phyloP scores from a whole-genome alignment of 2,797 vertebrate species.

The Catostomus latipinnis region DNA sequence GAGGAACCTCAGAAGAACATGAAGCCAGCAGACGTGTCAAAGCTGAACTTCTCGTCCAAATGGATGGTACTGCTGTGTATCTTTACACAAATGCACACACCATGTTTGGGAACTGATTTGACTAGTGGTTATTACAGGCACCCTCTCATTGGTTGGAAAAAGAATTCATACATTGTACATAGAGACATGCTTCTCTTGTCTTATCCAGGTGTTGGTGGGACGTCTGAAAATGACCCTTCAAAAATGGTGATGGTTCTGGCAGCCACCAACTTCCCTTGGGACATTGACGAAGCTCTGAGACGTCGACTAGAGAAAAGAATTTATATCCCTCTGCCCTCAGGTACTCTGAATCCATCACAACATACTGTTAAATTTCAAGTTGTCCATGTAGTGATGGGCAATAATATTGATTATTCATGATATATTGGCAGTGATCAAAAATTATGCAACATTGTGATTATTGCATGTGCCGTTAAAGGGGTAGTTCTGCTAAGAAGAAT shows the following conservation, averaged over 20 bases:
- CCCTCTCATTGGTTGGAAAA: too few species aligned
- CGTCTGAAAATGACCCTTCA: slow-evolving; percentile 93
- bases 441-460: too few species aligned
- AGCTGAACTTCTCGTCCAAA: slow-evolving; percentile 95
- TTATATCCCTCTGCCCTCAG: slow-evolving; percentile 96
- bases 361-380: neutral
- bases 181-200: neutral
- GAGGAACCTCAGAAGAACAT: slow-evolving; percentile 96
- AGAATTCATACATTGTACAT: neutral
- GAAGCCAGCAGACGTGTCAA: slow-evolving; percentile 97
- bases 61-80: slow-evolving; percentile 86
- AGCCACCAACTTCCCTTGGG: slow-evolving; percentile 99
- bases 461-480: too few species aligned
- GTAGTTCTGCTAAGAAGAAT: too few species aligned
- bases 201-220: slow-evolving; percentile 89
- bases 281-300: slow-evolving; percentile 97
- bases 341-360: slow-evolving; percentile 70
- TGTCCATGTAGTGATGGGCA: neutral
- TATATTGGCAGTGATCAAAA: too few species aligned
- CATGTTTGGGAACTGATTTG: neutral
- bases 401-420: too few species aligned
- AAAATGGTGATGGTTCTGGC: slow-evolving; percentile 99
- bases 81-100: neutral
- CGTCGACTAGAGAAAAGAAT: slow-evolving; percentile 97
- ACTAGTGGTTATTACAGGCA: neutral